Conservation (phyloP, 2,113 vertebrate genomes). For the Corythaeola cristata region DNA sequence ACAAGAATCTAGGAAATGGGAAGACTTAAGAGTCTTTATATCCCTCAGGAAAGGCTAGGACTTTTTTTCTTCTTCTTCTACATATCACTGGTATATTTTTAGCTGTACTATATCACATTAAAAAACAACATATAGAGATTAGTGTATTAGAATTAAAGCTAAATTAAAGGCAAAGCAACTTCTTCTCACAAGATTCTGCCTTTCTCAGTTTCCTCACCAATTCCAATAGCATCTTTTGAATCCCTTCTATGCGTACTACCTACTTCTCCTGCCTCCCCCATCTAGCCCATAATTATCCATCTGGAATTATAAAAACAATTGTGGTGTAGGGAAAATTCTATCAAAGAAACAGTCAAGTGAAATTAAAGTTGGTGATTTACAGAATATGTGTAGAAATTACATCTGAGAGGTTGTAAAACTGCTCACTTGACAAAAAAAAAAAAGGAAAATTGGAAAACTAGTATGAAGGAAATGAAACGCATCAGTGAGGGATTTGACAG, state of each 20-base stretch:
- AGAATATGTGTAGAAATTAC: neutral
- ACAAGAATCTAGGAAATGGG: constrained; percentile 28
- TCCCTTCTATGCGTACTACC: neutral
- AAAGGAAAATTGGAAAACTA: constrained; percentile 12
- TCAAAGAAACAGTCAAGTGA: neutral
- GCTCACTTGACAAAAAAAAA: neutral
- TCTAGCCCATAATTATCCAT: neutral
- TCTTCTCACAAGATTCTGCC: neutral
- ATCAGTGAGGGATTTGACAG: neutral
- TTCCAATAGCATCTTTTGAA: neutral
- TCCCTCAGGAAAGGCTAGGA: neutral
- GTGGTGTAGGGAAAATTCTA: neutral
- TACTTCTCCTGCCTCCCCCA: neutral
- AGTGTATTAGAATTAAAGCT: neutral
- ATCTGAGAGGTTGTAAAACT: neutral
- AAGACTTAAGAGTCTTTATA: neutral
- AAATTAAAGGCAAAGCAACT: neutral
- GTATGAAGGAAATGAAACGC: neutral
- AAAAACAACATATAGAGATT: neutral
- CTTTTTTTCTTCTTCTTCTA: neutral
- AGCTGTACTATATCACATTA: neutral
- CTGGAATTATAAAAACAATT: constrained; percentile 30
- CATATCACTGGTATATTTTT: neutral
- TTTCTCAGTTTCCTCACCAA: neutral
- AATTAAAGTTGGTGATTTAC: constrained; percentile 33